Base-by-base conservation (phyloP, 2,888 invertebrate species). In the Branchinecta sandiegonensis region DNA sequence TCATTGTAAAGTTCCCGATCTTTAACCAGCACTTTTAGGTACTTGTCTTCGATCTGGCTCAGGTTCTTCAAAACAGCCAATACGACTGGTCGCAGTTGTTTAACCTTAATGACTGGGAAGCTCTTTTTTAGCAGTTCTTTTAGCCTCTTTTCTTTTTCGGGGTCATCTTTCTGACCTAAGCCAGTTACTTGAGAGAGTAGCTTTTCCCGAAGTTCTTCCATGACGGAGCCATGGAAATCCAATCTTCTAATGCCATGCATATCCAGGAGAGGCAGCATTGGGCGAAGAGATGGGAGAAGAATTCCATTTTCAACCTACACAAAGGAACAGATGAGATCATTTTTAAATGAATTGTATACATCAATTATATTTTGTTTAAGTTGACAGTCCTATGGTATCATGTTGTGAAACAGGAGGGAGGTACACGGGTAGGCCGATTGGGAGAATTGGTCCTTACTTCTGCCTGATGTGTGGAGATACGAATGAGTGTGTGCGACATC, bases 41-140 rank as follows among this genome's bases (percentile, higher is more conserved):
- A 90, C 77, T 91, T 90, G 74, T 94, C 94, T 75, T 94, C 93
- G 73, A 97, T 94, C 73, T 90, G 89, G 5, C 91, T 88, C 6
- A 94, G 90, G 76, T 95, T 93, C 74, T 94, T 87, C 68, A 97
- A 80, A 72, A 96, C 91, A 72, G 90, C 87, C 90, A 97, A 92
- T 3, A 96, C 93, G 47, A 96, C 91, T 0, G 96, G 96, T 47
- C 95, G 83, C 17, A 96, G 78, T 0, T 89, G 86, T 76, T 93
- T 90, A 0, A 94, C 90, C 77, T 90, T 86, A 2, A 97, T 91
- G 0, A 95, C 90, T 0, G 94, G 87, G 77, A 97, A 97, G 77
- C 94, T 94, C 79, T 94, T 94, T 1, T 87, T 84, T 10, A 97
- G 79, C 65, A 97, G 79, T 73, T 94, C 93, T 77, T 92, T 92